Percentiles rank a stretch among this genome's conserved stretches.
phyloP scores from a whole-genome alignment of 2,797 vertebrate genomes.

The Crypturellus tataupa region DNA sequence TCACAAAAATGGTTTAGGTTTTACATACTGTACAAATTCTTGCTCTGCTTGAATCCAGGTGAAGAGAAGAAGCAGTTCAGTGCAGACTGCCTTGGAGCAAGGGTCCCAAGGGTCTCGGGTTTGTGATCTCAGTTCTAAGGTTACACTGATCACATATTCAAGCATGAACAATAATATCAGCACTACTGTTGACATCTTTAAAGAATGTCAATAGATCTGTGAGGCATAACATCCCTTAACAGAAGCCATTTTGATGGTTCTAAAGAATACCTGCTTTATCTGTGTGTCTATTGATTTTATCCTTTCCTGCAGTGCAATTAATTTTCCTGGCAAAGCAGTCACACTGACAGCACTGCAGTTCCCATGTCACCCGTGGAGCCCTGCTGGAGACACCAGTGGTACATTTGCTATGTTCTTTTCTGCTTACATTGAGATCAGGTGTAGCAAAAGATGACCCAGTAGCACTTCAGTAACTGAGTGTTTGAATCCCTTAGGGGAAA shows the following conservation, averaged over 20 bases:
- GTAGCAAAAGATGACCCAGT: background rate
- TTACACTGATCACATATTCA: background rate
- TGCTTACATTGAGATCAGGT: background rate
- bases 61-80: conserved; percentile 30
- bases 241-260: conserved; percentile 12
- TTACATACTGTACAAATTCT: conserved; percentile 36
- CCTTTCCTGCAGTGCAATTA: background rate
- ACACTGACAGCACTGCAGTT: background rate
- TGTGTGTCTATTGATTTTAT: background rate
- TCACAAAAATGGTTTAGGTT: conserved; percentile 38
- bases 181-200: background rate
- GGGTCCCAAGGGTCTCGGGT: background rate
- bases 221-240: conserved; percentile 13
- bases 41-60: conserved; percentile 41
- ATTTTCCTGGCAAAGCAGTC: background rate
- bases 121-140: background rate
- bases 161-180: background rate
- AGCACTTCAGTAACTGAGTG: background rate
- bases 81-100: background rate
- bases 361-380: background rate
- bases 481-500: background rate
- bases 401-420: background rate
- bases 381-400: background rate
- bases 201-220: conserved; percentile 24
- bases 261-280: background rate